Evolutionary conservation across 92 coral and sea anemone species (phyloP), one percentile per base, ranked within the genome.

Genomic region (Palythoa heliodiscus): DNA sequence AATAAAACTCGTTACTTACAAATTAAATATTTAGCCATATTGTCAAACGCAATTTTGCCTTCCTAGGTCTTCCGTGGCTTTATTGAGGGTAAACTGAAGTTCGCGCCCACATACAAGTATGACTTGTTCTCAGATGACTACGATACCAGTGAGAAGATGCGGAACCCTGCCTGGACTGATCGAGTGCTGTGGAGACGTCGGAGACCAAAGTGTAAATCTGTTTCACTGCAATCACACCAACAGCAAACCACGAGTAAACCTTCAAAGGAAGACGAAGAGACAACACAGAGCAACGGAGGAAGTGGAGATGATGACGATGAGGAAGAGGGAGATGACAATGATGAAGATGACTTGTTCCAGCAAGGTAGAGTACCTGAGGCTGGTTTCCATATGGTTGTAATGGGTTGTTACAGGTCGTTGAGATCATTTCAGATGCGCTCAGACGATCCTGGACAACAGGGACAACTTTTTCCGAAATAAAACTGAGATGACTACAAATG

Each of bases 141-240:
- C 71, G 99, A 96, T 86, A 96, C 99, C 7, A 96, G 99, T 63
- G 99, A 96, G 82, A 96, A 96, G 86, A 78, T 96, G 99, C 91
- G 99, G 6, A 90, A 91, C 55, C 99, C 99, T 4, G 99, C 99
- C 90, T 96, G 99, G 99, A 96, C 99, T 73, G 99, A 96, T 89
- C 99, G 99, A 85, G 94, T 96, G 69, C 88, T 96, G 52, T 96
- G 99, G 99, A 88, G 99, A 66, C 94, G 99, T 81, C 89, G 99
- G 23, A 94, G 87, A 91, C 98, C 98, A 82, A 90, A 89, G 89
- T 92, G 88, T 90, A 96, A 91, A 87, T 92, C 94, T n/a, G 87
- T 90, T 75, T 73, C 87, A 35, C 39, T 76, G 38, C 89, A 87
- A 66, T 40, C 71, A 47, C 69, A 60, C 53, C 84, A 80, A 38